A percentile compares a stretch with the other conserved stretches of the same genome.
These are phyloP conservation scores for Rhea americana DNA, from an alignment of 2,113 vertebrate species.

Conservation along the genomic window DNA sequence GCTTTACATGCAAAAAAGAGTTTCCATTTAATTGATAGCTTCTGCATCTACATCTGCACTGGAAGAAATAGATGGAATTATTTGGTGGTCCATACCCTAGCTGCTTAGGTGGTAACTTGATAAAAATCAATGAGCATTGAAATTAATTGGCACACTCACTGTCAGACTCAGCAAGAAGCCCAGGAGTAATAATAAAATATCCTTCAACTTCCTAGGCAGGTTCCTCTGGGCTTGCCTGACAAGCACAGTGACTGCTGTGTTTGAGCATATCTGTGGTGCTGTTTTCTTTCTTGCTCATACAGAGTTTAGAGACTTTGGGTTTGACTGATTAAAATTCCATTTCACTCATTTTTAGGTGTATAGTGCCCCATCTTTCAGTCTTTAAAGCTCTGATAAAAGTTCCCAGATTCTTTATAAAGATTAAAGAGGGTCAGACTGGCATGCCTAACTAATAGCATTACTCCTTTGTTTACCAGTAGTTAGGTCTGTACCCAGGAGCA, in stretches of 20 bases:
- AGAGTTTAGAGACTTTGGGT: not conserved
- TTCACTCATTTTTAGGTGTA: not conserved
- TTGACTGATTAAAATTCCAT: not conserved
- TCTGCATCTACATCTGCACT: accelerated
- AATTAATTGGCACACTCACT: not conserved
- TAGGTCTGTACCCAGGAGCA: not conserved
- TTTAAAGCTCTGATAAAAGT: not conserved
- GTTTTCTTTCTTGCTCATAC: not conserved
- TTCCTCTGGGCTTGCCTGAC: not conserved
- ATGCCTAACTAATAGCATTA: not conserved
- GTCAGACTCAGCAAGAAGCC: not conserved
- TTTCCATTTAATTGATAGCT: not conserved
- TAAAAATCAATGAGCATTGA: not conserved
- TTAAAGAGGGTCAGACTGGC: conserved; percentile 15
- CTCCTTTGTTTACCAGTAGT: conserved; percentile 39
- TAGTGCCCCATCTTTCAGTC: not conserved
- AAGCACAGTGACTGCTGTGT: not conserved
- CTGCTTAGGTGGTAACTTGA: not conserved
- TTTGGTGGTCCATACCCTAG: not conserved
- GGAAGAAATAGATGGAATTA: not conserved
- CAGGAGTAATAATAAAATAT: not conserved
- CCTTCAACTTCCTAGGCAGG: not conserved
- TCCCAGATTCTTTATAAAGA: not conserved
- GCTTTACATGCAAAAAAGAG: not conserved
- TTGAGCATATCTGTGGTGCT: not conserved